Percentiles rank a stretch among this genome's conserved stretches.
These are phyloP conservation scores for Myrmecophaga tridactyla DNA, from an alignment of 2,113 vertebrate species.

Conservation along the genomic window DNA sequence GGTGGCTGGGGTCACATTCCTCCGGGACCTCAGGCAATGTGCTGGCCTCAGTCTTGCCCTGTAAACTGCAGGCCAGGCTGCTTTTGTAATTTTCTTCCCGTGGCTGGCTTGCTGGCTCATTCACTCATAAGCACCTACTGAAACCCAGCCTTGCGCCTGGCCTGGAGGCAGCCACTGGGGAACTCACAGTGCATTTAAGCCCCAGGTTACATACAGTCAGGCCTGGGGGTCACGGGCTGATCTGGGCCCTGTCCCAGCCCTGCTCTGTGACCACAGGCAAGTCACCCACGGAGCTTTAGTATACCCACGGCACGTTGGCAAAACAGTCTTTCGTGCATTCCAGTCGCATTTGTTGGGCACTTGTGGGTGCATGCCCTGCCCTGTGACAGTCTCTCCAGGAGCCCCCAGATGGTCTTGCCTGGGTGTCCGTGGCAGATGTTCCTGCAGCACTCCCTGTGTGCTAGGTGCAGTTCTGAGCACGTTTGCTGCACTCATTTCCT, in stretches of 20 bases:
- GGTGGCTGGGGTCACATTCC: not conserved
- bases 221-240: not conserved
- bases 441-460: not conserved
- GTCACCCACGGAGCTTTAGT: not conserved
- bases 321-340: not conserved
- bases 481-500: not conserved
- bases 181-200: not conserved
- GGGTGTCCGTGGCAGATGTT: rapidly evolving
- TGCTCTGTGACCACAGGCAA: not conserved
- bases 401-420: not conserved
- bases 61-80: not conserved
- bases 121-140: not conserved
- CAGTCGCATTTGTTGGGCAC: not conserved
- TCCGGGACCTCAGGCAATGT: rapidly evolving
- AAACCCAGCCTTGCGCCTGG: no score
- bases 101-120: not conserved
- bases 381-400: not conserved
- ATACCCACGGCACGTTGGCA: no score
- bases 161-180: not conserved
- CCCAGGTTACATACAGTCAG: not conserved
- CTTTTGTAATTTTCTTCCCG: not conserved
- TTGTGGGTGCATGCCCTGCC: not conserved
- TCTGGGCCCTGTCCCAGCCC: not conserved
- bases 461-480: not conserved
- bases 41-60: not conserved